Conservation (phyloP, 2,888 invertebrate species). For the Coleophora deauratella region DNA sequence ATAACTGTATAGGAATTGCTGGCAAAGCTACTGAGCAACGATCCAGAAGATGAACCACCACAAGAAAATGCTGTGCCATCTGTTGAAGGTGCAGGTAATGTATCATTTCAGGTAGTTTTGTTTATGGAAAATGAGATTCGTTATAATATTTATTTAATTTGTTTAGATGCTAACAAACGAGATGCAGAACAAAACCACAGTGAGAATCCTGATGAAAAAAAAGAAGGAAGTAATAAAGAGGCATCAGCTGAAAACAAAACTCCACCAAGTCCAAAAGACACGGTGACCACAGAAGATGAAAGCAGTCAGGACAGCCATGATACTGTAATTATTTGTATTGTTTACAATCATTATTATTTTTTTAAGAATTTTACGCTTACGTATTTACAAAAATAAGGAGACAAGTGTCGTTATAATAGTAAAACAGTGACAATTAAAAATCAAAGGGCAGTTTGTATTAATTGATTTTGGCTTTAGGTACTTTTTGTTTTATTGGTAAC, state of each 20-base stretch:
- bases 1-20: constrained; percentile 40
- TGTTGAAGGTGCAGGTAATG: too few relatives aligned
- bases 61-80: background rate
- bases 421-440: too few relatives aligned
- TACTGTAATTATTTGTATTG: constrained; percentile 10
- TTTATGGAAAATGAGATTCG: too few relatives aligned
- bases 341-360: too few relatives aligned
- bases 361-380: too few relatives aligned
- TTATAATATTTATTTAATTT: too few relatives aligned
- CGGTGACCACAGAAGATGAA: constrained; percentile 28
- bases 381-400: too few relatives aligned
- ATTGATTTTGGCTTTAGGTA: too few relatives aligned
- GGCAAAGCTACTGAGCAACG: constrained; percentile 42
- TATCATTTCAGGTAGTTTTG: too few relatives aligned
- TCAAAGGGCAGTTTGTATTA: too few relatives aligned
- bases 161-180: constrained; percentile 4
- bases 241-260: background rate
- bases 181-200: constrained; percentile 1
- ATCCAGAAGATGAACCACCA: constrained; percentile 32
- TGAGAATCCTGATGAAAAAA: constrained; percentile 6
- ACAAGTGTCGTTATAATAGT: too few relatives aligned
- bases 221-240: background rate
- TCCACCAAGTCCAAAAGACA: background rate
- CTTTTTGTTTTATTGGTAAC: too few relatives aligned
- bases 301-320: constrained; percentile 30